A percentile compares a stretch with the other conserved stretches of the same genome.
Conservation (phyloP, 2,113 vertebrate species). For the Mionectes macconnelli region DNA sequence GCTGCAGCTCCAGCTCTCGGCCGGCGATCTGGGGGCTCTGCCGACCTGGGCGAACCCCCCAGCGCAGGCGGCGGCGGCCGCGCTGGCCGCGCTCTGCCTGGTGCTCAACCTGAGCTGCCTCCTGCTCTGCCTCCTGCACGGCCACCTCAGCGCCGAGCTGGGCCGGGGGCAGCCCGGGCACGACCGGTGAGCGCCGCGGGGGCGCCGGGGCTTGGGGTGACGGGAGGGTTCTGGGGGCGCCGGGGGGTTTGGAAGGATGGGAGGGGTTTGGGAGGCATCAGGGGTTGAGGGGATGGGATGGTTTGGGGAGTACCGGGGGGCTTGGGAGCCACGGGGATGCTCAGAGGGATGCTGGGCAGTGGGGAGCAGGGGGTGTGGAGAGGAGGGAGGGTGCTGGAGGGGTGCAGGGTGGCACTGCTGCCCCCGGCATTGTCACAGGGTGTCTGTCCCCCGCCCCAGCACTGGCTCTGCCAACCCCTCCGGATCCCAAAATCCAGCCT, state of each 20-base stretch:
- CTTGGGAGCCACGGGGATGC: background rate
- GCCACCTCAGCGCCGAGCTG: conserved; percentile 82
- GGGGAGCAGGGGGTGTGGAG: background rate
- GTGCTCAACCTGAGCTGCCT: conserved; percentile 81
- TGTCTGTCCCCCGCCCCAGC: background rate
- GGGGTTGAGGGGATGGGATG: background rate
- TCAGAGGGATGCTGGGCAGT: background rate
- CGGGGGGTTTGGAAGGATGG: too few species aligned
- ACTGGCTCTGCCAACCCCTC: background rate
- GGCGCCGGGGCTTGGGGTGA: background rate
- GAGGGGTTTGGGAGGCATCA: background rate
- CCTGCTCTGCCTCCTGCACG: conserved; percentile 83
- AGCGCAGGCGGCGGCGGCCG: conserved; percentile 78
- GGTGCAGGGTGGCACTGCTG: background rate
- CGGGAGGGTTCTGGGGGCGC: background rate
- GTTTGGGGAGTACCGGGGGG: background rate
- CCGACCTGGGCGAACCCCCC: conserved; percentile 64
- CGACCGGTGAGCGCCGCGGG: conserved; percentile 74
- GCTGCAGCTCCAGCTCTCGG: conserved; percentile 76
- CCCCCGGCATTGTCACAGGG: background rate
- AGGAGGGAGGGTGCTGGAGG: background rate
- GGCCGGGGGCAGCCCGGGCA: conserved; percentile 75
- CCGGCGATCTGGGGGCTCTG: background rate
- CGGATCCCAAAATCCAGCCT: background rate
- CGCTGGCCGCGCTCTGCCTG: conserved; percentile 82